A percentile compares a stretch with the other conserved stretches of the same genome.
Conservation (phyloP, 2,113 vertebrate genomes). For the Tetraodon nigroviridis region DNA sequence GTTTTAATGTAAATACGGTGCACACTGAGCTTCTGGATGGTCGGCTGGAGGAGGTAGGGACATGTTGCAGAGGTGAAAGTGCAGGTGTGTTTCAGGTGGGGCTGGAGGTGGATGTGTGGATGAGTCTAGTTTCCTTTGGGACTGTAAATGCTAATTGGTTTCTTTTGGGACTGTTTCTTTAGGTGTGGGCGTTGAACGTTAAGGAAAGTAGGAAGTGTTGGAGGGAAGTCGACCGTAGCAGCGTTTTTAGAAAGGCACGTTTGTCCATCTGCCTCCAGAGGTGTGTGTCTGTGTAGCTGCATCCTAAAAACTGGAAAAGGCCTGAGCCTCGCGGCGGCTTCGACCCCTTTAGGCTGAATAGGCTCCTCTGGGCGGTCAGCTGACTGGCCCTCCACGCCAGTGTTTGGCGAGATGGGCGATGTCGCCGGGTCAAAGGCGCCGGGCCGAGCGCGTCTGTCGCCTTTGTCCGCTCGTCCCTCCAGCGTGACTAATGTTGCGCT, state of each 20-base stretch:
- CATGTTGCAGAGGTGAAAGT: background rate
- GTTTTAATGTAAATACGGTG: constrained; percentile 46
- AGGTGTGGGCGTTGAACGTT: constrained; percentile 1
- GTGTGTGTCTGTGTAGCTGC: no score
- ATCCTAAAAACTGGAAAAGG: no score
- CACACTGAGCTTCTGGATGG: constrained; percentile 7
- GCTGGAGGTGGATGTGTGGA: constrained; percentile 18
- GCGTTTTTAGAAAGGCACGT: constrained; percentile 4
- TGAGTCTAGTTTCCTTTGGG: constrained; percentile 5
- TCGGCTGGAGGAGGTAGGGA: constrained; percentile 13
- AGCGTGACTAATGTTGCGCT: constrained; percentile 22
- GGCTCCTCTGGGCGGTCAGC: no score
- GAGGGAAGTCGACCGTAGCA: background rate
- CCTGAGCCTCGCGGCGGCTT: no score
- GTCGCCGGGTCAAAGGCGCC: background rate
- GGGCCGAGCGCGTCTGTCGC: constrained; percentile 5
- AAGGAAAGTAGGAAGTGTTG: constrained; percentile 2
- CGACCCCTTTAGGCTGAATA: no score
- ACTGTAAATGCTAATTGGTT: background rate
- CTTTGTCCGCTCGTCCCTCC: constrained; percentile 22
- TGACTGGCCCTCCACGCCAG: constrained; percentile 14
- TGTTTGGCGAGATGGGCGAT: constrained; percentile 7
- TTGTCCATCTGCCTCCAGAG: no score
- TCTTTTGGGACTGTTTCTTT: background rate
- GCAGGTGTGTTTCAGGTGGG: constrained; percentile 12